These are phyloP conservation scores for Doryteuthis pealeii DNA, from an alignment of 1,140 invertebrate species.

Conservation along the genomic window DNA sequence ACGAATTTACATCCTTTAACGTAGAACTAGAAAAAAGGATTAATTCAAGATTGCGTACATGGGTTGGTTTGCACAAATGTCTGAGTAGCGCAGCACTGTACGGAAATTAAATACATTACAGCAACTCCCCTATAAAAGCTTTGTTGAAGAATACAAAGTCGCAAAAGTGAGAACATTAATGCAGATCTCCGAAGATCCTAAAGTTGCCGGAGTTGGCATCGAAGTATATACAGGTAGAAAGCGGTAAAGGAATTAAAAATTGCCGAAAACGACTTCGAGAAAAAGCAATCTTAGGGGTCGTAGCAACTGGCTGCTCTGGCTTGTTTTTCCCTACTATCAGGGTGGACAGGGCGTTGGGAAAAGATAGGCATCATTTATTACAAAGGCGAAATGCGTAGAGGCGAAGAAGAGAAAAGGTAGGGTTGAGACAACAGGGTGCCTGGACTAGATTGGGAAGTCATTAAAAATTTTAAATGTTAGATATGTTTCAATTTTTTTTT, in stretches of 20 bases:
- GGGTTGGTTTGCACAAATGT: neutral
- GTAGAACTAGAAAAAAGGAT: neutral
- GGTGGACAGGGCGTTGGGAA: neutral
- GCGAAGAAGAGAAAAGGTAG: neutral
- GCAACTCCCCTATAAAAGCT: neutral
- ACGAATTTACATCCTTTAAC: neutral
- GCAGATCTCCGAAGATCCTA: neutral
- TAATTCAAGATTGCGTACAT: neutral
- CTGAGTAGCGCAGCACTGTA: neutral
- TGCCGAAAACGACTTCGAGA: neutral
- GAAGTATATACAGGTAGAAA: neutral
- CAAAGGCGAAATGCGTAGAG: neutral
- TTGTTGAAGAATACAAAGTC: neutral
- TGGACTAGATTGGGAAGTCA: too few species aligned
- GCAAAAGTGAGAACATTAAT: neutral
- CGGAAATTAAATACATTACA: neutral
- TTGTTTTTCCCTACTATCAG: neutral
- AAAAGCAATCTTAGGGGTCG: neutral
- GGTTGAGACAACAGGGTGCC: neutral
- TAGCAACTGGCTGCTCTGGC: neutral
- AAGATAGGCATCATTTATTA: conserved; percentile 2
- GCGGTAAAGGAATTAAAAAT: neutral
- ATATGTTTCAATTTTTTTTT: too few species aligned
- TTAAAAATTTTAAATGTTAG: too few species aligned
- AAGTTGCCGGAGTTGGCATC: neutral